Percentiles rank a stretch among this genome's conserved stretches.
phyloP scores from a whole-genome alignment of 2,797 vertebrate species.

The Fratercula arctica region DNA sequence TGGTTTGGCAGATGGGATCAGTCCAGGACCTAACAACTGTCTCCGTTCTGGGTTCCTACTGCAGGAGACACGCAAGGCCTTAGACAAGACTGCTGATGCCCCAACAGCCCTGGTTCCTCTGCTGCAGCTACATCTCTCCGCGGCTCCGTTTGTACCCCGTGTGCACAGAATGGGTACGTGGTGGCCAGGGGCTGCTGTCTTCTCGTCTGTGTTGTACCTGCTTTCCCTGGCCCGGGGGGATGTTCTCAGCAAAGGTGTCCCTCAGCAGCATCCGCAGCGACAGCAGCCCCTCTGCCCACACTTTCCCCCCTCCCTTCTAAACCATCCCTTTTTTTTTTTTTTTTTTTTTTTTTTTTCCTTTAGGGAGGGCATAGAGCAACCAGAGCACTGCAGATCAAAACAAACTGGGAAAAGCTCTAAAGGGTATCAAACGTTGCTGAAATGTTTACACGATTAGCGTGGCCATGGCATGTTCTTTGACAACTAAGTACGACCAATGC shows the following conservation, averaged over 20 bases:
- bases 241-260: neutral
- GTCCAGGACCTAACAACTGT: neutral
- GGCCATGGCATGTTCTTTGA: neutral
- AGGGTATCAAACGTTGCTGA: neutral
- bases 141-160: accelerated
- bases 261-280: neutral
- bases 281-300: neutral
- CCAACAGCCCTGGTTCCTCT: neutral
- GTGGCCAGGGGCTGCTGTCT: neutral
- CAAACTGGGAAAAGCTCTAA: neutral
- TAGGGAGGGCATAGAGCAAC: neutral
- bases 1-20: neutral
- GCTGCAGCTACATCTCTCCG: neutral
- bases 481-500: neutral
- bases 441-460: neutral
- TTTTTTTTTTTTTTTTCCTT: neutral
- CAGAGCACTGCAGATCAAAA: neutral
- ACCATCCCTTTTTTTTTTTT: neutral
- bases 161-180: too few species aligned
- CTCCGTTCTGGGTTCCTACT: neutral
- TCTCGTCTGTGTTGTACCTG: neutral
- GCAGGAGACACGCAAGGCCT: neutral
- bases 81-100: neutral
- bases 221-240: accelerated
- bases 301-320: neutral